Evolutionary conservation across 2,113 vertebrate genomes (phyloP).

Genomic region (Cisticola juncidis): DNA sequence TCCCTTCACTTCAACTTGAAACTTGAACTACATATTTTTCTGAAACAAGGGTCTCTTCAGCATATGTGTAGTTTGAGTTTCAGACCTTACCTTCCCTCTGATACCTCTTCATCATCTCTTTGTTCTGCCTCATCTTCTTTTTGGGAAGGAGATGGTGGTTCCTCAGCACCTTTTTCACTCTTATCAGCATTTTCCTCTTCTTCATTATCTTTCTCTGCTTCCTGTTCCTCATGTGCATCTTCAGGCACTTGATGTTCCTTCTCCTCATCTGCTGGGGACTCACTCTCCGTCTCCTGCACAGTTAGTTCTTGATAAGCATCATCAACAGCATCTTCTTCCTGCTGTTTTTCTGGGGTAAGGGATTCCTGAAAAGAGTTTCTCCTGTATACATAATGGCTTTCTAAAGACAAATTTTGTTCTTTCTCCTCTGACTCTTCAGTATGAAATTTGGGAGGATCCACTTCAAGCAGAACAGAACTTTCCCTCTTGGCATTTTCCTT

Average conservation of each 20-base stretch:
- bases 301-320: not conserved
- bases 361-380: slow-evolving; percentile 1
- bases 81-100: slow-evolving; percentile 53
- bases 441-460: not conserved
- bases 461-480: slow-evolving; percentile 22
- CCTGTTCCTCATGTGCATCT: not conserved
- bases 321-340: not conserved
- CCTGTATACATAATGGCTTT: not conserved
- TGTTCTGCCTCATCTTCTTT: not conserved
- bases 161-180: not conserved
- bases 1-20: not conserved
- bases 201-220: not conserved
- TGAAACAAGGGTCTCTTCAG: not conserved
- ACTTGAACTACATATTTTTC: not conserved
- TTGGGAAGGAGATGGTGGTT: not conserved
- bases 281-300: not conserved
- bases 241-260: not conserved
- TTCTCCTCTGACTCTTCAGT: not conserved
- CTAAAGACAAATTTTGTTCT: not conserved
- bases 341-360: not conserved
- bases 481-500: slow-evolving; percentile 80
- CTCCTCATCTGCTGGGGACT: not conserved
- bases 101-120: not conserved
- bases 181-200: not conserved
- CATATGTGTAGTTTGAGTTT: not conserved